Conservation (phyloP, 2,888 invertebrate species). For the Lutraria lutraria region DNA sequence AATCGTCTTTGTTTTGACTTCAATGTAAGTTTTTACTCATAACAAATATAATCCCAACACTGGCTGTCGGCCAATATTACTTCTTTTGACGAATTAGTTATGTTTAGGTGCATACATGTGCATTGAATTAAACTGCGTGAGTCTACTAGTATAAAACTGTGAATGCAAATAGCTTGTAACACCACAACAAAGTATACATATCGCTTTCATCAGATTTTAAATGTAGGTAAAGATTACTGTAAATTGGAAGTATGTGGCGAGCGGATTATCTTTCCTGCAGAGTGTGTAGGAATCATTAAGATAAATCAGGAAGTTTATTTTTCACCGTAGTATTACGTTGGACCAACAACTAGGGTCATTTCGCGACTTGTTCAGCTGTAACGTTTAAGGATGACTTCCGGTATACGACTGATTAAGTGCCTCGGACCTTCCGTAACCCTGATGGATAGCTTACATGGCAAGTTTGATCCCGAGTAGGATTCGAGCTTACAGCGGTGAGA, state of each 20-base stretch:
- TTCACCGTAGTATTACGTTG: too few relatives aligned
- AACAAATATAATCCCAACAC: neutral
- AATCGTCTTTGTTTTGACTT: constrained; percentile 18
- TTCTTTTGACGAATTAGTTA: constrained; percentile 13
- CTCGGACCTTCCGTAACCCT: too few relatives aligned
- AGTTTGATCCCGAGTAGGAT: too few relatives aligned
- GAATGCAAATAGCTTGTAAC: neutral
- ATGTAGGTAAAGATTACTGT: neutral
- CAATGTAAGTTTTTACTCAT: neutral
- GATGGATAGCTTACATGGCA: too few relatives aligned
- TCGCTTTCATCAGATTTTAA: neutral
- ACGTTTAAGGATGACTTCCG: too few relatives aligned
- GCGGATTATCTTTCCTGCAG: neutral
- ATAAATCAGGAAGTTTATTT: too few relatives aligned
- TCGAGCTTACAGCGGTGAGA: too few relatives aligned
- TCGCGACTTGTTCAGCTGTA: too few relatives aligned
- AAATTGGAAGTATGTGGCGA: neutral
- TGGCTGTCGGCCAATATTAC: neutral
- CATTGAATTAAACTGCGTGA: constrained; percentile 1
- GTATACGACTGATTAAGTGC: too few relatives aligned
- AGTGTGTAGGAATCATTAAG: neutral
- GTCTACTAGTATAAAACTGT: neutral
- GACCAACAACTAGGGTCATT: too few relatives aligned
- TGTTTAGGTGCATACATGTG: neutral
- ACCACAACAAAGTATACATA: neutral